Base-by-base conservation (phyloP, 2,888 invertebrate species). In the Chrysodeixis includens region DNA sequence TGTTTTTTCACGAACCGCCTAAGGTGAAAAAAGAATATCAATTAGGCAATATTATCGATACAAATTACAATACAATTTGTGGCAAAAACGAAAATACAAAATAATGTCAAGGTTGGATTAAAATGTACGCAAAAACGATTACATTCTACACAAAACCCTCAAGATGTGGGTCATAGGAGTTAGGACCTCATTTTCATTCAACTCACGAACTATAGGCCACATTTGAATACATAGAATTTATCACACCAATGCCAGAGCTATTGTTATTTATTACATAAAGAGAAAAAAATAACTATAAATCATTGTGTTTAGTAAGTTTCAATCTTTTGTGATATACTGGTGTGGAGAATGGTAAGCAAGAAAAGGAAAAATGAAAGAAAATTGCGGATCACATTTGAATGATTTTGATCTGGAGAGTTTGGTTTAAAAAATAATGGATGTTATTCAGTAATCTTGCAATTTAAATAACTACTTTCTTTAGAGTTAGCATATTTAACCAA, bases 191-290 rank as follows among this genome's bases (percentile, higher is more conserved):
- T 59, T 60, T 16, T 22, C 8, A 66, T 58, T 62, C 58, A 58
- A 10, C 32, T 18, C 56, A 56, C 62, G 56, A 26, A 66, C 56
- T 66, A 62, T 62, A 49, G 20, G 54, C 54, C 32, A 60, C 56
- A 69, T 69, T 69, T 66, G 69, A 66, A 69, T 69, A 66, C 62
- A 40, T 16, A 30, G 40, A 63, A 68, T 69, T 69, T 62, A 69
- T 65, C 61, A 62, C 58, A 58, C 49, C 56, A 55, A 52, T 52
- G 58, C 55, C 61, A 69, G 52, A 46, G 46, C 52, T 69, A 69
- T 69, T 69, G 66, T 69, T 62, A 68, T 65, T 68, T 68, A 60
- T 68, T 68, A 64, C 64, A 40, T 51, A 49, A 67, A 46, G 18
- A 68, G 56, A 60, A 68, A 66, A 26, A 67, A 64, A 68, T 54